Evolutionary conservation across 2,888 invertebrate genomes (phyloP).

Genomic region (Polylopha cassiicola): DNA sequence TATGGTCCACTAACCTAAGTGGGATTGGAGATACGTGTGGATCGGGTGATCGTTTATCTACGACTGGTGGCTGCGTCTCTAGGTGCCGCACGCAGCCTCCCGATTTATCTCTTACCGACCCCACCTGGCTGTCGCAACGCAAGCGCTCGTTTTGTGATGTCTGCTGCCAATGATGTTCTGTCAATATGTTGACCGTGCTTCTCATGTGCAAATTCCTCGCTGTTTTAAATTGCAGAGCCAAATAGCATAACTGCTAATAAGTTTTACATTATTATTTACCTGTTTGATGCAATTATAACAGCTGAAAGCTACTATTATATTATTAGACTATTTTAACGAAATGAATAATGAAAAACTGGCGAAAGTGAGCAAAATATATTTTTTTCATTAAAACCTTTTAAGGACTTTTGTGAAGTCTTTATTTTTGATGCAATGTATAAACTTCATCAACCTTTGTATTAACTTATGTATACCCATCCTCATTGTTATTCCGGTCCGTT

Average conservation of each 20-base stretch:
- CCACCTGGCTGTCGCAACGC: constrained; percentile 71
- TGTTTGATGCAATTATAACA: no score
- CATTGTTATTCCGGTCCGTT: no score
- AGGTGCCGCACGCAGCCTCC: constrained; percentile 58
- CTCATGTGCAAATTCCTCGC: constrained; percentile 56
- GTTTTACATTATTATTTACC: no score
- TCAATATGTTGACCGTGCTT: constrained; percentile 68
- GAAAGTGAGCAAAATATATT: no score
- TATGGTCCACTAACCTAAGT: constrained; percentile 54
- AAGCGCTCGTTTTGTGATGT: constrained; percentile 42
- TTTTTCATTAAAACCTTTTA: no score
- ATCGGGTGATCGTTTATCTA: constrained; percentile 65
- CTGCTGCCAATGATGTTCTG: constrained; percentile 71
- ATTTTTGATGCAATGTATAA: no score
- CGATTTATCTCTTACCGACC: constrained; percentile 71
- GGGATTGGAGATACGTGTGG: constrained; percentile 64
- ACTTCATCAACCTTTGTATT: no score
- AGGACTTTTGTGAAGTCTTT: no score
- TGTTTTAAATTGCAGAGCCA: constrained; percentile 58
- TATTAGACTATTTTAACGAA: no score
- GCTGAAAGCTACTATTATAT: no score
- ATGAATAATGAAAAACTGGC: no score
- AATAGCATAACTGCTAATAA: constrained; percentile 39
- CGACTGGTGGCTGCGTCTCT: constrained; percentile 57
- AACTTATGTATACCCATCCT: no score